These are phyloP conservation scores for Tribolium freemani DNA, from an alignment of 2,888 invertebrate species.

Conservation along the genomic window DNA sequence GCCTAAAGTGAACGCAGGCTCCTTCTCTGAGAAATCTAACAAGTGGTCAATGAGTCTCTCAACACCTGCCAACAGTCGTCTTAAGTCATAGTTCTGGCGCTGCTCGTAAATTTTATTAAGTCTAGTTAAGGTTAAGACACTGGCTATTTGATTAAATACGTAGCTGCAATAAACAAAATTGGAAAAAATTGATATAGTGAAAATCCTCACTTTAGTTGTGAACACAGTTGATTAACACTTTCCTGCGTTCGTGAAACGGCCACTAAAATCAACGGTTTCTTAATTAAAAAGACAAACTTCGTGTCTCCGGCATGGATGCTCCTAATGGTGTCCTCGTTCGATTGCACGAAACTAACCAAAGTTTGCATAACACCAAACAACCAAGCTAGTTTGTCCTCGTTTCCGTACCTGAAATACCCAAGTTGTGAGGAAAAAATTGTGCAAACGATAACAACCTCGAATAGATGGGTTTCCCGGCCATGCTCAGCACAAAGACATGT, in stretches of 20 bases:
- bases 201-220: conserved; percentile 79
- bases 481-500: conserved; percentile 94
- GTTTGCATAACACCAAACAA: conserved; percentile 96
- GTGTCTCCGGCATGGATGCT: conserved; percentile 89
- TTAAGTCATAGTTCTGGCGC: conserved; percentile 92
- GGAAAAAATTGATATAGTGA: too few relatives aligned
- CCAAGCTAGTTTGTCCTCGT: conserved; percentile 94
- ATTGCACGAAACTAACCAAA: conserved; percentile 90
- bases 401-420: conserved; percentile 80
- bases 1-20: conserved; percentile 82
- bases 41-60: conserved; percentile 94
- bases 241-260: conserved; percentile 88
- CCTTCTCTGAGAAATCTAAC: conserved; percentile 87
- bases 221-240: conserved; percentile 85
- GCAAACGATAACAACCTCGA: conserved; percentile 74
- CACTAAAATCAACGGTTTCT: conserved; percentile 92
- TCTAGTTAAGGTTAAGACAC: conserved; percentile 89
- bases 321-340: conserved; percentile 86
- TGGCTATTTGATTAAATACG: conserved; percentile 95
- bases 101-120: conserved; percentile 93
- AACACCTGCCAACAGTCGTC: conserved; percentile 90
- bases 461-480: conserved; percentile 97
- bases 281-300: conserved; percentile 91
- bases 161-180: conserved; percentile 72
- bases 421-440: neutral